These are phyloP conservation scores for Corydoras sp. DNA, from an alignment of 2,113 vertebrate species.

Conservation along the genomic window DNA sequence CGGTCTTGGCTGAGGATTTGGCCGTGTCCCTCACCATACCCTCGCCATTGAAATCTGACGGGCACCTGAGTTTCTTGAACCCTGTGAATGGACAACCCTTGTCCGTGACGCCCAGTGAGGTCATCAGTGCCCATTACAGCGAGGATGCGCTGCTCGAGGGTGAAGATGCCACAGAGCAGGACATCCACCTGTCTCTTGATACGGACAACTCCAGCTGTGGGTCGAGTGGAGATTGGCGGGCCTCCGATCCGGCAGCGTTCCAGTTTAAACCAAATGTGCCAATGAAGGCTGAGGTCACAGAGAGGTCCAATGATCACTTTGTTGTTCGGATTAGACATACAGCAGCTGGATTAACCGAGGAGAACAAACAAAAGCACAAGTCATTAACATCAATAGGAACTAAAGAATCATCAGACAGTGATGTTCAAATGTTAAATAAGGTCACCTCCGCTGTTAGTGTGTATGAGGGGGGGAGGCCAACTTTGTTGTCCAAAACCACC, in stretches of 20 bases:
- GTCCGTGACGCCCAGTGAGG: slow-evolving; percentile 71
- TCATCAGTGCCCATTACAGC: slow-evolving; percentile 82
- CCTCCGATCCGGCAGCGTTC: slow-evolving; percentile 60
- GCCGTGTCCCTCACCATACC: slow-evolving; percentile 93
- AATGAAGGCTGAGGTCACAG: slow-evolving; percentile 94
- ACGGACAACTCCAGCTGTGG: slow-evolving; percentile 87
- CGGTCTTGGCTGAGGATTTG: slow-evolving; percentile 87
- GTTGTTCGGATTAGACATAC: slow-evolving; percentile 87
- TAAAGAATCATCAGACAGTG: background rate
- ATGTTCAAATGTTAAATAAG: slow-evolving; percentile 8
- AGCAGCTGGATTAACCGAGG: slow-evolving; percentile 19
- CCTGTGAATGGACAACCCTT: slow-evolving; percentile 47
- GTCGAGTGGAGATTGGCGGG: slow-evolving; percentile 66
- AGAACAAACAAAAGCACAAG: slow-evolving; percentile 23
- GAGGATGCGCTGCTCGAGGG: slow-evolving; percentile 85
- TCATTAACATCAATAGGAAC: slow-evolving; percentile 28
- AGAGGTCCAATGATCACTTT: slow-evolving; percentile 93
- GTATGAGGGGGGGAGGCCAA: background rate
- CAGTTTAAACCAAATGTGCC: slow-evolving; percentile 80
- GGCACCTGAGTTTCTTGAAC: slow-evolving; percentile 90
- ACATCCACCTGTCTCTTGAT: slow-evolving; percentile 89
- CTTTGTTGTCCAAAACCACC: background rate
- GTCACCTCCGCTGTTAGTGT: background rate
- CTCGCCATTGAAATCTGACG: slow-evolving; percentile 91
- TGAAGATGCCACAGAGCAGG: slow-evolving; percentile 88